Evolutionary conservation across 2,113 vertebrate genomes (phyloP), one percentile per base, ranked within the genome.

Genomic region (Salvator merianae): DNA sequence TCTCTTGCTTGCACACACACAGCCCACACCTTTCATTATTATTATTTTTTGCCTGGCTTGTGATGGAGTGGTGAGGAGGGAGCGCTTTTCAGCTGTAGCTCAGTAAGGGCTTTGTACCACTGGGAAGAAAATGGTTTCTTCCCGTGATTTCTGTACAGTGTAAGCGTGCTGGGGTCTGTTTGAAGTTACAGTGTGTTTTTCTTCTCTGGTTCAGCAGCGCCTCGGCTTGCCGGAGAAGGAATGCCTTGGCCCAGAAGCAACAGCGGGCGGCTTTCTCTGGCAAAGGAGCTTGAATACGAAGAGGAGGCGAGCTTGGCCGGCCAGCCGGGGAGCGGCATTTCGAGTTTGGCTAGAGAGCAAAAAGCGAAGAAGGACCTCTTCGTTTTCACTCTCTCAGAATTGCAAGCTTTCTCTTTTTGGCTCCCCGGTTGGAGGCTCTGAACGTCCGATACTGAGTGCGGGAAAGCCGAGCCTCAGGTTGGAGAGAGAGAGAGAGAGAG

Each of bases 181-280:
- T 92, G 91, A 93, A 94, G 91, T 92, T 88, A 93, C 92, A 93
- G 86, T 93, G 94, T 94, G 91, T 91, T 94, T 94, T 94, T 94
- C 92, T 93, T 94, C 92, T 93, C 90, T 1, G 80, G 91, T 91
- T 91, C 86, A 92, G 92, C 92, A 89, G 91, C 90, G 87, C 85
- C 65, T 2, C 0, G 74, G 84, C 84, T 0, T 83, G 88, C 88
- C 88, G 89, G 89, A 90, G 91, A 74, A 91, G 93, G 93, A 93
- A 90, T 91, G 91, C 81, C 91, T 82, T 89, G 36, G 81, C 91
- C 85, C 2, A 0, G 84, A 84, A 90, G 90, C 87, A 84, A 93
- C 87, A 89, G 91, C 86, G 0, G 18, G 86, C 72, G 81, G 89
- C 88, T 92, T 94, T 93, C 90, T 92, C 91, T 65, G 0, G 53